phyloP scores from a whole-genome alignment of 2,113 vertebrate genomes.

The Chamaea fasciata region DNA sequence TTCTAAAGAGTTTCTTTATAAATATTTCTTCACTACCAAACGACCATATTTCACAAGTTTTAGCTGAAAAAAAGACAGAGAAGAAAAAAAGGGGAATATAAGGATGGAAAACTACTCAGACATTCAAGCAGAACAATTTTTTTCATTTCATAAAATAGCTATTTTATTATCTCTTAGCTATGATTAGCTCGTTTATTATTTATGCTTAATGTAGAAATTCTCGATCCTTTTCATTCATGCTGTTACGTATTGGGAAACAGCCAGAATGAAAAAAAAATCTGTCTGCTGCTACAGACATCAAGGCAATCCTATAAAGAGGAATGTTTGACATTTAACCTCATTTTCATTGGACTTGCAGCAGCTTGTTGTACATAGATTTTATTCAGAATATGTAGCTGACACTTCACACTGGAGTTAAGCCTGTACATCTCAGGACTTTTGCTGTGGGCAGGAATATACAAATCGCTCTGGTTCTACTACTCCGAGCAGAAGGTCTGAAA shows the following conservation, averaged over 20 bases:
- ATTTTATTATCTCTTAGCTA: background rate
- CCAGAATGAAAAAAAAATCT: background rate
- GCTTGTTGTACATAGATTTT: background rate
- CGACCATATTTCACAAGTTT: background rate
- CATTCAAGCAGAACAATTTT: background rate
- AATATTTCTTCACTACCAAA: background rate
- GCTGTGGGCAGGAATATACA: no score
- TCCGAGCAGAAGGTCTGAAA: background rate
- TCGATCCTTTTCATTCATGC: background rate
- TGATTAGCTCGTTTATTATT: background rate
- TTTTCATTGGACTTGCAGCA: background rate
- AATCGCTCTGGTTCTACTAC: fast-evolving
- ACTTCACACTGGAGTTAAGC: background rate
- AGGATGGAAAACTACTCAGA: background rate
- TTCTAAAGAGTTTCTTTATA: background rate
- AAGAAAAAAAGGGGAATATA: background rate
- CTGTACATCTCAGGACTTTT: background rate
- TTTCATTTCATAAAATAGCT: background rate
- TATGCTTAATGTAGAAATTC: background rate
- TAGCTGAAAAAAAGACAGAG: background rate
- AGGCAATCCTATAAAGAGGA: background rate
- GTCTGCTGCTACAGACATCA: background rate
- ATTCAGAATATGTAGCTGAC: background rate
- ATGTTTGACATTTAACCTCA: background rate
- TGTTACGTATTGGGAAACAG: background rate